Conservation (phyloP, 1,140 invertebrate genomes). For the Zaprionus camerounensis region DNA sequence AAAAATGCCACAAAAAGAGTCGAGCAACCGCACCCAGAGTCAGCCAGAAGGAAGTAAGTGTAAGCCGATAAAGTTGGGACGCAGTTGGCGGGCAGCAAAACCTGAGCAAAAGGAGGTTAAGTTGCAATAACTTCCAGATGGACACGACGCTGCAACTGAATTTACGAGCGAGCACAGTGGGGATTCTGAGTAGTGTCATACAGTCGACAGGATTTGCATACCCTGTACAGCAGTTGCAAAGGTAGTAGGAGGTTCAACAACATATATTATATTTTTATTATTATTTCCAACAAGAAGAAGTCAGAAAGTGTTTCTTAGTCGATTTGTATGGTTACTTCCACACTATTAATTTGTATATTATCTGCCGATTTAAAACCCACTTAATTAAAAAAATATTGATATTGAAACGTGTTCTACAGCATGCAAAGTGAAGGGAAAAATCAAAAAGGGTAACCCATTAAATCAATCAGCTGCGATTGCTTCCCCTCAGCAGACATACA, state of each 20-base stretch:
- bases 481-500: too few relatives aligned
- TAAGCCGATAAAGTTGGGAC: constrained; percentile 18
- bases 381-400: too few relatives aligned
- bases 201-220: not conserved
- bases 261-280: too few relatives aligned
- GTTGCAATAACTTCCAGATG: constrained; percentile 15
- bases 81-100: constrained; percentile 6
- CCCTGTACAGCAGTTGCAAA: not conserved
- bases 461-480: too few relatives aligned
- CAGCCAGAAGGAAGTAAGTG: constrained; percentile 21
- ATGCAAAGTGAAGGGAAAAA: too few relatives aligned
- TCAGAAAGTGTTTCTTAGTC: too few relatives aligned
- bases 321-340: too few relatives aligned
- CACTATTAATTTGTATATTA: too few relatives aligned
- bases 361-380: too few relatives aligned
- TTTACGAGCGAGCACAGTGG: constrained; percentile 17
- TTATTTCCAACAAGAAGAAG: too few relatives aligned
- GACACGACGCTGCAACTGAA: constrained; percentile 2
- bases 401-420: too few relatives aligned
- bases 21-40: constrained; percentile 38
- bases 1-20: constrained; percentile 19
- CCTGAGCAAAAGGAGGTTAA: constrained; percentile 24
- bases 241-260: not conserved
- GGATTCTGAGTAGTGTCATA: not conserved
- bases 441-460: too few relatives aligned